Conservation (phyloP, 1,140 invertebrate genomes). For the Brachystomella parvula region DNA sequence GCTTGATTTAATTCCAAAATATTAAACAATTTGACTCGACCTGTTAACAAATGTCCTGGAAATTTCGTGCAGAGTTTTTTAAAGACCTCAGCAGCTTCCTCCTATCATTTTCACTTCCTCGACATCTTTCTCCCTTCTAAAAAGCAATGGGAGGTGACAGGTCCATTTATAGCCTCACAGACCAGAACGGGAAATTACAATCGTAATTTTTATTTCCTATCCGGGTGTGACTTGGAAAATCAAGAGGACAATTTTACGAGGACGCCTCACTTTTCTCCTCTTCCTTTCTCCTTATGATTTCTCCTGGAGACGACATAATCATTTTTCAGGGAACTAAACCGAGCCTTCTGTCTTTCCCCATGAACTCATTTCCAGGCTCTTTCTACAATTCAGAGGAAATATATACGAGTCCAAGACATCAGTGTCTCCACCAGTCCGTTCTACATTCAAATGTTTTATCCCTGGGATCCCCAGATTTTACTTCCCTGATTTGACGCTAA, state of each 20-base stretch:
- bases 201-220: constrained; percentile 12
- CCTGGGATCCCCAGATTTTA: too few relatives aligned
- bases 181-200: constrained; percentile 10
- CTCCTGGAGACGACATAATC: not conserved
- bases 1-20: too few relatives aligned
- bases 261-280: not conserved
- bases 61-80: too few relatives aligned
- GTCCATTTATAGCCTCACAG: constrained; percentile 11
- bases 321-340: not conserved
- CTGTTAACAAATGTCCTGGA: too few relatives aligned
- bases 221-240: constrained; percentile 11
- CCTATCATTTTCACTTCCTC: too few relatives aligned
- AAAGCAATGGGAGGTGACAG: not conserved
- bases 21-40: too few relatives aligned
- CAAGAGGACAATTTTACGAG: constrained; percentile 5
- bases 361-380: not conserved
- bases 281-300: not conserved
- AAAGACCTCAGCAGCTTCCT: too few relatives aligned
- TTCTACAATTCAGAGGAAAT: not conserved
- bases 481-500: too few relatives aligned
- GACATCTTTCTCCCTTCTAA: too few relatives aligned
- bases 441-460: too few relatives aligned
- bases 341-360: not conserved
- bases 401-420: not conserved
- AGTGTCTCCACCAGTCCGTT: not conserved